Conservation (phyloP, 2,797 vertebrate species). For the Harpagifer antarcticus region DNA sequence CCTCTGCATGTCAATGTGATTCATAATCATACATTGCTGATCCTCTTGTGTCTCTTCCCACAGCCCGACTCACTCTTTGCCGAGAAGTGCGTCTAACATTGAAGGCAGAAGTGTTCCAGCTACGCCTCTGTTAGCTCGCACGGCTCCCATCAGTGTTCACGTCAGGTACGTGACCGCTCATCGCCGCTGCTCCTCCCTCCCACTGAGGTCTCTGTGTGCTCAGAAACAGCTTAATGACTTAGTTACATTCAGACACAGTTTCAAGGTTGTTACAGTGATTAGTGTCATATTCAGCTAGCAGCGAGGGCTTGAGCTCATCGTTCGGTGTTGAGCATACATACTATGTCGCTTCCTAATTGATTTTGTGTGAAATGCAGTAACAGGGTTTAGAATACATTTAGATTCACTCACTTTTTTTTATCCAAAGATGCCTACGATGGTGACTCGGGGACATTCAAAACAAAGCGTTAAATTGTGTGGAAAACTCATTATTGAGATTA, state of each 20-base stretch:
- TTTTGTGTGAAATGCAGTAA: conserved; percentile 46
- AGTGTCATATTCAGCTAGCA: conserved; percentile 50
- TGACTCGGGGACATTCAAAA: too few species aligned
- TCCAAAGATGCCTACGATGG: not conserved
- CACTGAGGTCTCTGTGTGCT: conserved; percentile 19
- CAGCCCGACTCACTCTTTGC: conserved; percentile 91
- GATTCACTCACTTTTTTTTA: conserved; percentile 15
- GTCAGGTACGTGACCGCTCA: conserved; percentile 74
- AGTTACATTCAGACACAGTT: conserved; percentile 34
- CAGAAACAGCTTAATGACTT: conserved; percentile 43
- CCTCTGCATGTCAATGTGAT: too few species aligned
- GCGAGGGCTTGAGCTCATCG: conserved; percentile 18
- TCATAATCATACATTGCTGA: not conserved
- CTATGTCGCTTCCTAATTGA: conserved; percentile 19
- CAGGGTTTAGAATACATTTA: conserved; percentile 20
- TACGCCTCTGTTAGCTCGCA: conserved; percentile 89
- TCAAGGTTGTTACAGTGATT: conserved; percentile 34
- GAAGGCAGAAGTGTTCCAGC: conserved; percentile 93
- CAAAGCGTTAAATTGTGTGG: too few species aligned
- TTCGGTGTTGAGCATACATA: conserved; percentile 22
- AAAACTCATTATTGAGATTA: too few species aligned
- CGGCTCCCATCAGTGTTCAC: conserved; percentile 82
- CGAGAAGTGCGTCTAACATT: conserved; percentile 90
- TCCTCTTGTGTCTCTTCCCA: conserved; percentile 30
- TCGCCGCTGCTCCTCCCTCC: conserved; percentile 13